These are phyloP conservation scores for Orius insidiosus DNA, from an alignment of 1,140 invertebrate genomes.

Conservation along the genomic window DNA sequence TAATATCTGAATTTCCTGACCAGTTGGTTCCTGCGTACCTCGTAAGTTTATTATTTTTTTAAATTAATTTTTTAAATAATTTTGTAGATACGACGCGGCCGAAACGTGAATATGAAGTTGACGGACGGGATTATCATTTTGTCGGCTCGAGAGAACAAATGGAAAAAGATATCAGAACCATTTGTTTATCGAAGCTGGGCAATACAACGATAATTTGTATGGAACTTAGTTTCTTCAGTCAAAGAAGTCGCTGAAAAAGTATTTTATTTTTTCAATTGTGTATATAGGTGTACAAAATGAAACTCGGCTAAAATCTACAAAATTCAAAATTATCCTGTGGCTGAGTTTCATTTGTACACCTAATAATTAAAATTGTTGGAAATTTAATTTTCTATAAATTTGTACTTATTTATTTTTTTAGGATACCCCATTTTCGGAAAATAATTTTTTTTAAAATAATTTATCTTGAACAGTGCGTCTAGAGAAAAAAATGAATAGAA, in stretches of 20 bases:
- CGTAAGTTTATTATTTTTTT: constrained; percentile 51
- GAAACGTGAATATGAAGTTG: constrained; percentile 91
- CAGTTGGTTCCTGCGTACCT: constrained; percentile 97
- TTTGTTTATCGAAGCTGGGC: constrained; percentile 97
- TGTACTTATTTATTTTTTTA: not conserved
- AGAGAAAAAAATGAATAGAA: no score
- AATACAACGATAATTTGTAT: constrained; percentile 99
- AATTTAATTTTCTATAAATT: no score
- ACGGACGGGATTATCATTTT: constrained; percentile 97
- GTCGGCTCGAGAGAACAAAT: constrained; percentile 93
- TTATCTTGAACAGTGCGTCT: no score
- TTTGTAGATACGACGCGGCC: constrained; percentile 81
- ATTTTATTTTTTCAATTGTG: constrained; percentile 8
- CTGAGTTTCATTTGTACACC: no score
- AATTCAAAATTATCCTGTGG: no score
- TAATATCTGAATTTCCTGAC: constrained; percentile 95
- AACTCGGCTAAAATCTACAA: no score
- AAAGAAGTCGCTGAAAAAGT: constrained; percentile 84
- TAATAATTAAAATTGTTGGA: no score
- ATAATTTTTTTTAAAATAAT: no score
- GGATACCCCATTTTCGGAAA: no score
- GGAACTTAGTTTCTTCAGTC: constrained; percentile 93
- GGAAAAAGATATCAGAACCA: constrained; percentile 97
- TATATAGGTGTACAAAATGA: no score
- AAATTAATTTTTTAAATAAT: constrained; percentile 2